A percentile compares a stretch with the other conserved stretches of the same genome.
Conservation (phyloP, 1,140 invertebrate genomes). For the Lysiphlebus fabarum region DNA sequence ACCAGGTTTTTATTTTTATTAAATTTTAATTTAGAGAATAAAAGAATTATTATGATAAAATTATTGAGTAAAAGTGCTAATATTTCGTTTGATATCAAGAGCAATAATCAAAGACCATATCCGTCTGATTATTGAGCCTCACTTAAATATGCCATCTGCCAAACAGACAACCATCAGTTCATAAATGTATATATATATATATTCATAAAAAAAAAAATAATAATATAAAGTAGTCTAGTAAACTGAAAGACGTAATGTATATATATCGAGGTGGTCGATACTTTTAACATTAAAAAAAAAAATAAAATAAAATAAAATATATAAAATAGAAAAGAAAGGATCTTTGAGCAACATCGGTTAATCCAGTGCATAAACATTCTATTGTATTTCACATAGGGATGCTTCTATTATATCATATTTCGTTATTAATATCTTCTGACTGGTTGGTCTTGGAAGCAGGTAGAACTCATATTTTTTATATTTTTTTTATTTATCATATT, state of each 20-base stretch:
- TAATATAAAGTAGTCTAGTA: too few species aligned
- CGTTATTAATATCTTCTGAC: conserved; percentile 58
- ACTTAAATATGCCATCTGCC: conserved; percentile 44
- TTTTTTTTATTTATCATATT: too few species aligned
- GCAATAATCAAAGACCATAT: conserved; percentile 31
- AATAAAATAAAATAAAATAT: too few species aligned
- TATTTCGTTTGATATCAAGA: conserved; percentile 33
- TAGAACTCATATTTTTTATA: conserved; percentile 41
- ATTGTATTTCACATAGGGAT: conserved; percentile 52
- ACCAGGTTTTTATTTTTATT: too few species aligned
- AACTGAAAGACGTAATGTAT: too few species aligned
- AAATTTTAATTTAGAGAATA: too few species aligned
- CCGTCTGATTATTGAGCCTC: conserved; percentile 18
- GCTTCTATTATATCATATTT: conserved; percentile 55
- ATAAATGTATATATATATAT: too few species aligned
- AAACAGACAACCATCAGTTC: conserved; percentile 21
- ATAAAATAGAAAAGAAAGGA: too few species aligned
- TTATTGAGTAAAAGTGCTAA: too few species aligned
- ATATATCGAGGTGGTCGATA: conserved; percentile 33
- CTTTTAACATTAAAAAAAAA: conserved; percentile 34
- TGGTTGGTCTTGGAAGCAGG: conserved; percentile 47
- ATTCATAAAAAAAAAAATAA: too few species aligned
- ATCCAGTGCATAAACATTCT: conserved; percentile 55
- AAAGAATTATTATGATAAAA: too few species aligned
- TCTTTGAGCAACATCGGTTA: conserved; percentile 39